These are phyloP conservation scores for Pollenia angustigena DNA, from an alignment of 2,888 invertebrate species.

Conservation along the genomic window DNA sequence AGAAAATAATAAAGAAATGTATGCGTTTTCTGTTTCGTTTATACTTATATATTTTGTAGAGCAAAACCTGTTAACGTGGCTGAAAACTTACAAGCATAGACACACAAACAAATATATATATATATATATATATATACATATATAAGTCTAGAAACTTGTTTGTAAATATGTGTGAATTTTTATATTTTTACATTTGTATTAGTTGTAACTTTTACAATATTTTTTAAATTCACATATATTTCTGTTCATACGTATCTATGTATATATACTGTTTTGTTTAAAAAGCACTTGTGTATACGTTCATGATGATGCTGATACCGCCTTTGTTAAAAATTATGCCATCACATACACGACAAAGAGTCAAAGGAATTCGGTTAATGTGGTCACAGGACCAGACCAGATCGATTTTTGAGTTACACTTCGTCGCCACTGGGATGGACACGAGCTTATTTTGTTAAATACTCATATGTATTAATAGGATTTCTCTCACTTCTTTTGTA, in stretches of 20 bases:
- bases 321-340: slow-evolving; percentile 32
- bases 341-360: slow-evolving; percentile 23
- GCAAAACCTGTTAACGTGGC: slow-evolving; percentile 55
- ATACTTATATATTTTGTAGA: slow-evolving; percentile 13
- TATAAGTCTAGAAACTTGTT: neutral
- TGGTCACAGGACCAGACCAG: slow-evolving; percentile 54
- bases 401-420: slow-evolving; percentile 56
- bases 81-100: slow-evolving; percentile 29
- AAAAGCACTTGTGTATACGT: neutral
- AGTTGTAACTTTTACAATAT: slow-evolving; percentile 2
- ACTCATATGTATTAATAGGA: neutral
- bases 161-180: slow-evolving; percentile 23
- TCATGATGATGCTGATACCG: slow-evolving; percentile 31
- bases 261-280: neutral
- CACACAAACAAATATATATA: neutral
- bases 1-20: slow-evolving; percentile 48
- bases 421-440: slow-evolving; percentile 5
- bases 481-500: neutral
- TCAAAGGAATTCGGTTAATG: slow-evolving; percentile 39
- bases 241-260: neutral
- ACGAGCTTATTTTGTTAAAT: neutral
- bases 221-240: neutral
- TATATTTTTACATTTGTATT: slow-evolving; percentile 28
- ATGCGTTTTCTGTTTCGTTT: slow-evolving; percentile 46
- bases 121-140: too few relatives aligned